Base-by-base conservation (phyloP, 1,140 invertebrate genomes). In the Paralvinella palmiformis region DNA sequence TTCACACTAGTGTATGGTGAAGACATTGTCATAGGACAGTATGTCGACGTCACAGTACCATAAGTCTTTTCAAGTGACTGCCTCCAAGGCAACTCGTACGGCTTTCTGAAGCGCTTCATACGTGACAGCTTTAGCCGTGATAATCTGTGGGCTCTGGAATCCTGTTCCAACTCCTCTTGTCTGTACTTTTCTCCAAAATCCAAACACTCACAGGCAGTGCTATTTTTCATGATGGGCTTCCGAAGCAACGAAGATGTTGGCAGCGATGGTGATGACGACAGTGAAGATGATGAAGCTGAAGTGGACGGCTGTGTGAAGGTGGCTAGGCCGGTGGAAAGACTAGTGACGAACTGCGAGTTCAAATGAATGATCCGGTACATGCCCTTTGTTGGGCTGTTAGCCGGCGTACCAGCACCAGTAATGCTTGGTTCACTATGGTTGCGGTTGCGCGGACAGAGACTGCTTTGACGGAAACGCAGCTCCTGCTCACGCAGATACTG, bases 61-160 rank as follows among this genome's bases (percentile, higher is more conserved):
- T 64, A 62, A 10, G 59, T 56, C 15, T 73, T 71, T 22, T 70
- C 71, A 29, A 73, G 67, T 3, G 71, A 72, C 33, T 73, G 66
- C 29, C 68, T 69, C 69, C 75, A 72, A n/a, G 75, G 73, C 37
- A 77, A 69, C 58, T 72, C 71, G 52, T 77, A 77, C 3, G 75
- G 75, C 63, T 72, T 73, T 27, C 66, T 67, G 32, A 70, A 69
- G 15, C 75, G 68, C 22, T 69, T 67, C 29, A 60, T 62, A 33
- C 68, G 56, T 41, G 64, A 61, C 31, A 63, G 58, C 52, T 66
- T 65, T 17, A 72, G 44, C 56, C 66, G 52, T 1, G 68, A 64
- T 32, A 71, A 41, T 53, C 66, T 58, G 50, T 59, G 27, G 27
- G 55, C 20, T 15, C n/a, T 29, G 5, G 27, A 24, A 59, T 67